Evolutionary conservation across 2,888 invertebrate species (phyloP).

Genomic region (Nephrotoma guestfalica): DNA sequence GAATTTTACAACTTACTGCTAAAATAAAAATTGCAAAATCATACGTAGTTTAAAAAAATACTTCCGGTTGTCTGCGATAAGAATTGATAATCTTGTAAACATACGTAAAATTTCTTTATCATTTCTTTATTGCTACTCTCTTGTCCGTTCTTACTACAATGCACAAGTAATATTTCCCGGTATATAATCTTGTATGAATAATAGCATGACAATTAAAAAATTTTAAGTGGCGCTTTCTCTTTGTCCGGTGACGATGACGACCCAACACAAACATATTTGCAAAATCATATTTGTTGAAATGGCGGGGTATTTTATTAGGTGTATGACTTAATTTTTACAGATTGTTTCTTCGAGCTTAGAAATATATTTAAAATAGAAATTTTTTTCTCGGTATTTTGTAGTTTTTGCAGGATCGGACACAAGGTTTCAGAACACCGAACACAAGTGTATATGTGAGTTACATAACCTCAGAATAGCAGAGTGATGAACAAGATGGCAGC

Average conservation of each 20-base stretch:
- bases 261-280: background rate
- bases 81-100: background rate
- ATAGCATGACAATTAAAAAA: background rate
- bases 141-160: background rate
- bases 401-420: too few relatives aligned
- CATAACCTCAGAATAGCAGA: too few relatives aligned
- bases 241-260: background rate
- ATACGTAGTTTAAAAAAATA: background rate
- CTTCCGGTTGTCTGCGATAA: background rate
- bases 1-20: background rate
- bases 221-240: background rate
- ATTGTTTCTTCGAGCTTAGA: too few relatives aligned
- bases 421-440: too few relatives aligned
- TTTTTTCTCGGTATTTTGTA: too few relatives aligned
- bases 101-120: background rate
- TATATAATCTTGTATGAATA: background rate
- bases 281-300: too few relatives aligned
- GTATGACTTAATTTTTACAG: too few relatives aligned
- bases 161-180: background rate
- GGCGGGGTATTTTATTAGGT: too few relatives aligned
- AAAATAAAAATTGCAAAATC: background rate
- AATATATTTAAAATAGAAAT: too few relatives aligned
- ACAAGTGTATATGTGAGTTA: too few relatives aligned
- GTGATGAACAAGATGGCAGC: too few relatives aligned
- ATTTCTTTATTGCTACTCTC: background rate